These are phyloP conservation scores for Heliangelus exortis DNA, from an alignment of 2,797 vertebrate species.

Conservation along the genomic window DNA sequence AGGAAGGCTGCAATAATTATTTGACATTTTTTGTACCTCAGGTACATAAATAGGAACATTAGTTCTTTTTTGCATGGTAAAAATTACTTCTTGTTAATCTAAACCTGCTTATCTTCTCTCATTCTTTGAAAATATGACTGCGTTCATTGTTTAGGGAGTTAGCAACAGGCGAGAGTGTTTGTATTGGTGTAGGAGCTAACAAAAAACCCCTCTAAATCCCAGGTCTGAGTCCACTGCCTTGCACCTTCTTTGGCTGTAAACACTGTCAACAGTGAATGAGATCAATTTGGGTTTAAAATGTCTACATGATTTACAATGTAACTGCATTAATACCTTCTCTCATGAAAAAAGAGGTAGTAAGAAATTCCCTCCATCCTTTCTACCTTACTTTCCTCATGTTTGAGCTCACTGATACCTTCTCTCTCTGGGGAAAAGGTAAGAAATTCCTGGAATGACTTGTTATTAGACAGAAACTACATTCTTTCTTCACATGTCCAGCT, in stretches of 20 bases:
- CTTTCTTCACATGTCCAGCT: neutral
- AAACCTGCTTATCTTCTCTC: neutral
- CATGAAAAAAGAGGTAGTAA: neutral
- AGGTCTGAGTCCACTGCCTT: neutral
- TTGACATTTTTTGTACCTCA: neutral
- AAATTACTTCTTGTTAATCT: neutral
- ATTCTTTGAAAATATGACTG: neutral
- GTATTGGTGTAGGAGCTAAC: neutral
- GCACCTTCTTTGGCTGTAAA: neutral
- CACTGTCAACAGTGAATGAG: neutral
- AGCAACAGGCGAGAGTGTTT: neutral
- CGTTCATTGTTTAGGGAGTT: neutral
- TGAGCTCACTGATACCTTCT: neutral
- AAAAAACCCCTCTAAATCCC: fast-evolving
- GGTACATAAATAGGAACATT: neutral
- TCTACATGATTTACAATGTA: neutral
- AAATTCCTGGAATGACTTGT: neutral
- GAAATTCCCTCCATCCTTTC: fast-evolving
- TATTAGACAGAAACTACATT: neutral
- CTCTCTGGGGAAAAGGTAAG: neutral
- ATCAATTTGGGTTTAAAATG: neutral
- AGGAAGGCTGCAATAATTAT: neutral
- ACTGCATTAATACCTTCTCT: neutral
- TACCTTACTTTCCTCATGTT: neutral
- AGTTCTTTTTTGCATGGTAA: neutral